A percentile compares a stretch with the other conserved stretches of the same genome.
Conservation (phyloP, 2,797 vertebrate genomes). For the Calcarius lapponicus region DNA sequence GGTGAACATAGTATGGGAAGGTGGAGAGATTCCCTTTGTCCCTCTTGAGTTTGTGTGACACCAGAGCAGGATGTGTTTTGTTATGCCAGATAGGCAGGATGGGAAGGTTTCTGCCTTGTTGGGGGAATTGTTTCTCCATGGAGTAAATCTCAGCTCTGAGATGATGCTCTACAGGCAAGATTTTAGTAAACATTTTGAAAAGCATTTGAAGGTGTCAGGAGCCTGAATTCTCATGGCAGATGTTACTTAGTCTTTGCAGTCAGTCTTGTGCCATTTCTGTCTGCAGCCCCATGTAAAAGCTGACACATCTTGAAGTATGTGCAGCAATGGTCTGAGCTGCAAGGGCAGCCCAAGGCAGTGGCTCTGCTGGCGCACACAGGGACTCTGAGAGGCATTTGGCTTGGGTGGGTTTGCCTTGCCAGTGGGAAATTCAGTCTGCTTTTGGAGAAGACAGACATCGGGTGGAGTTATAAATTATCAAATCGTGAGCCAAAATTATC, state of each 20-base stretch:
- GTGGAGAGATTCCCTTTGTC: background rate
- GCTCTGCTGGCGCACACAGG: background rate
- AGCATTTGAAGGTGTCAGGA: background rate
- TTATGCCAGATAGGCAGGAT: background rate
- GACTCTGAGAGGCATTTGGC: too few species aligned
- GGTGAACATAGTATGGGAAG: background rate
- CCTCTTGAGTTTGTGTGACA: background rate
- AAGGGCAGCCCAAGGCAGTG: rapidly evolving
- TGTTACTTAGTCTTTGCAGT: background rate
- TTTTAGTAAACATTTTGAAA: background rate
- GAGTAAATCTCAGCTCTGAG: background rate
- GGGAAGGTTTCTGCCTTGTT: background rate
- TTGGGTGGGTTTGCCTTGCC: background rate
- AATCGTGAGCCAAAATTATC: too few species aligned
- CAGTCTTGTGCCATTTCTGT: background rate
- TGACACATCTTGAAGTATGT: background rate
- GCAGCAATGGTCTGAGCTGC: background rate
- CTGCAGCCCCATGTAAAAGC: background rate
- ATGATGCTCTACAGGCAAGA: background rate
- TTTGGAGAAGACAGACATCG: background rate
- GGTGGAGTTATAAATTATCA: too few species aligned
- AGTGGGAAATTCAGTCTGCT: background rate
- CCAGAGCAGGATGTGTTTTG: background rate
- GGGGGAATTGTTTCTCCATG: background rate
- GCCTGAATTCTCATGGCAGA: rapidly evolving